Evolutionary conservation across 2,113 vertebrate genomes (phyloP).

Genomic region (Scomber colias): DNA sequence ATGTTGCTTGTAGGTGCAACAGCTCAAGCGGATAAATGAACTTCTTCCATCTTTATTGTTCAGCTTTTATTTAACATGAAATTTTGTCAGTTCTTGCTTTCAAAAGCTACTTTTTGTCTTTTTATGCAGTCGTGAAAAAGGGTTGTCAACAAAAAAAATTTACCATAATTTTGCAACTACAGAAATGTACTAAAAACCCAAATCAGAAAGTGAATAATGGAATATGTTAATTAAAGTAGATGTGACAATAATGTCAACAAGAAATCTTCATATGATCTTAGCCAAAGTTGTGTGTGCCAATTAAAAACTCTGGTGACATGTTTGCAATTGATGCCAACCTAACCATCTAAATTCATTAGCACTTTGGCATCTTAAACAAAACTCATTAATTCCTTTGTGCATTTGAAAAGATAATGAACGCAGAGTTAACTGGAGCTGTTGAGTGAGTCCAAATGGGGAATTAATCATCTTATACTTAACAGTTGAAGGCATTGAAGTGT

Average conservation of each 20-base stretch:
- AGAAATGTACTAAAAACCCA: neutral
- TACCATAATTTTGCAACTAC: too few species aligned
- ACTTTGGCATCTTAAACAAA: conserved; percentile 13
- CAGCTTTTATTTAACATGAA: too few species aligned
- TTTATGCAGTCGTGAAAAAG: too few species aligned
- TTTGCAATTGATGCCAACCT: neutral
- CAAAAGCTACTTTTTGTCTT: too few species aligned
- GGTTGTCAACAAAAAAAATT: too few species aligned
- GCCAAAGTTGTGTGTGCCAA: neutral
- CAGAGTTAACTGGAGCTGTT: neutral
- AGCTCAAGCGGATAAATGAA: too few species aligned
- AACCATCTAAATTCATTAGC: neutral
- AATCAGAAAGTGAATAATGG: neutral
- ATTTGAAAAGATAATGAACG: conserved; percentile 3
- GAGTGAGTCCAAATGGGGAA: neutral
- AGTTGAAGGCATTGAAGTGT: too few species aligned
- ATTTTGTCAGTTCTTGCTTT: too few species aligned
- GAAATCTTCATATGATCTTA: neutral
- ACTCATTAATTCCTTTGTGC: conserved; percentile 9
- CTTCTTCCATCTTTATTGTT: too few species aligned
- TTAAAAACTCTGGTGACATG: neutral
- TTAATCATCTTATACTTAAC: too few species aligned
- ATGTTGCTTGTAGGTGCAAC: too few species aligned
- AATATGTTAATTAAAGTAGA: neutral
- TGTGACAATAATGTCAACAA: neutral